Conservation (phyloP, 2,797 vertebrate species). For the Sphenodon punctatus region DNA sequence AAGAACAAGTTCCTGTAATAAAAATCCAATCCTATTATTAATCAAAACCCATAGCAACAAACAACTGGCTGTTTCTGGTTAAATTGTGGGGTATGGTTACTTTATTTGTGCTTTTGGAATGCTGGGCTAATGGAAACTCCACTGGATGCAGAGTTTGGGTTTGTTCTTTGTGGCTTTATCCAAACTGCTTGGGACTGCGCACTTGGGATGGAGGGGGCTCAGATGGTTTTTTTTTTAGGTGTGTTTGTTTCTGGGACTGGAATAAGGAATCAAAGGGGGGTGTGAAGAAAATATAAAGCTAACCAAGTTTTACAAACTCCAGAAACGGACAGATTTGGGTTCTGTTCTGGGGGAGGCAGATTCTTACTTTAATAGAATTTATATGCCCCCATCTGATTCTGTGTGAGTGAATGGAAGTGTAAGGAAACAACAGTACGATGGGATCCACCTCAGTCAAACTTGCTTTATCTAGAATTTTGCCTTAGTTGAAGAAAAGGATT, state of each 20-base stretch:
- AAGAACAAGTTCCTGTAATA: background rate
- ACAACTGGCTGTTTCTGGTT: background rate
- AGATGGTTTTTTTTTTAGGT: background rate
- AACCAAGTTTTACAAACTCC: no score
- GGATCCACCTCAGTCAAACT: no score
- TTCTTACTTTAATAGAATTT: background rate
- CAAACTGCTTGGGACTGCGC: no score
- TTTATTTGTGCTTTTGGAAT: no score
- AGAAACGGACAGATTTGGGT: background rate
- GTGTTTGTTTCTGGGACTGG: background rate
- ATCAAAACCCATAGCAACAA: background rate
- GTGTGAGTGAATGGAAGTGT: background rate
- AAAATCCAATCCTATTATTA: background rate
- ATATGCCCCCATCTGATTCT: background rate
- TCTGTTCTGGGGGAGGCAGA: background rate
- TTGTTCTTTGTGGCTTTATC: background rate
- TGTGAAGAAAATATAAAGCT: no score
- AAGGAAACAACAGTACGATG: no score
- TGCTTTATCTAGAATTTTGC: no score
- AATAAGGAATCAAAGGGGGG: background rate
- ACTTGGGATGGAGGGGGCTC: no score
- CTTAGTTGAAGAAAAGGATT: no score
- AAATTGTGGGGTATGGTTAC: background rate
- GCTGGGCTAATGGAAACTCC: background rate
- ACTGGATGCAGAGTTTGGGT: background rate